These are phyloP conservation scores for Todiramphus chloris DNA, from an alignment of 2,113 vertebrate species.

Conservation along the genomic window DNA sequence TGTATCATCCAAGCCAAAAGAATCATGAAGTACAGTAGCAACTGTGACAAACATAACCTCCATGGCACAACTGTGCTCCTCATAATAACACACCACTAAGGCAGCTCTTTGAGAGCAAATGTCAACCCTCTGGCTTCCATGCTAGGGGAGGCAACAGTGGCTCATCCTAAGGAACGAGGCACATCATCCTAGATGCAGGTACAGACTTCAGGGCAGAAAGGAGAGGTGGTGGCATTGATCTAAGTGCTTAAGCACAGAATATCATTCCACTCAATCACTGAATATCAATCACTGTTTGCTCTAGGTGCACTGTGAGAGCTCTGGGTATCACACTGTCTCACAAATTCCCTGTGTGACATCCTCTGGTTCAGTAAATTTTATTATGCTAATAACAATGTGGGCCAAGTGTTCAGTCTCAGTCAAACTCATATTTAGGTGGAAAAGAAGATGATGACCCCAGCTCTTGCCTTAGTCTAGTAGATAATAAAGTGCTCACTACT, in stretches of 20 bases:
- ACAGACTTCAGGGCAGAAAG: not conserved
- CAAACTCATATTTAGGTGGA: conserved; percentile 22
- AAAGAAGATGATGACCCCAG: not conserved
- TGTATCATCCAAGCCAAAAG: not conserved
- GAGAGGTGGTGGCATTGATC: not conserved
- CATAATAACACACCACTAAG: not conserved
- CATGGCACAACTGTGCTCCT: not conserved
- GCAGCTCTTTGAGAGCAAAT: not conserved
- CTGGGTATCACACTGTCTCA: not conserved
- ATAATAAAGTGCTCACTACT: not conserved
- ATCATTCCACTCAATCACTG: not conserved
- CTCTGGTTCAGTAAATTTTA: not conserved
- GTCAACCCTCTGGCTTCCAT: not conserved
- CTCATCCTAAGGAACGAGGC: not conserved
- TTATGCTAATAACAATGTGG: not conserved
- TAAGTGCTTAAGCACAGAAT: not conserved
- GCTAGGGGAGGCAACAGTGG: not conserved
- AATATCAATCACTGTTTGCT: not conserved
- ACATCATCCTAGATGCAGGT: not conserved
- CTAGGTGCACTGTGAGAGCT: not conserved
- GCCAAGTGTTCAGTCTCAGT: conserved; percentile 3
- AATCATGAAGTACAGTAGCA: not conserved
- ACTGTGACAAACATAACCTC: not conserved
- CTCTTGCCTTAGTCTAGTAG: conserved; percentile 7
- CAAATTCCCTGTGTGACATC: not conserved